Conservation (phyloP, 2,888 invertebrate genomes). For the Gerosis bhagava region DNA sequence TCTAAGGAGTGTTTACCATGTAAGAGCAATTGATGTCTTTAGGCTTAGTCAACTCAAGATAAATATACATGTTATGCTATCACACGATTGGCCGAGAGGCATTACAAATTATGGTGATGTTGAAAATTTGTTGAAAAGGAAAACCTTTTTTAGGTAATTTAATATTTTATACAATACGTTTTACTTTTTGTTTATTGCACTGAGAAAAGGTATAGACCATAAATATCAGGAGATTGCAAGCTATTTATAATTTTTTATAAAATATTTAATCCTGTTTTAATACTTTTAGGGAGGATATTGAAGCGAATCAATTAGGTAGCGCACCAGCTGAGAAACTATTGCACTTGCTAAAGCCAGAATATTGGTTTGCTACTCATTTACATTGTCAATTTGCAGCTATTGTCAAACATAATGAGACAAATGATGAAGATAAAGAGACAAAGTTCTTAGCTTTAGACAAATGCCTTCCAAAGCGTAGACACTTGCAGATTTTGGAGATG, state of each 20-base stretch:
- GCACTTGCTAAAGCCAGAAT: constrained; percentile 89
- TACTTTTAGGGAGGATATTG: constrained; percentile 90
- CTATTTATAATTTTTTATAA: too few species aligned
- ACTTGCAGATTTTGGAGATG: constrained; percentile 92
- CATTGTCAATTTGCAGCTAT: constrained; percentile 97
- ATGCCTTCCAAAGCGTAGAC: constrained; percentile 94
- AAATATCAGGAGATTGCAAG: too few species aligned
- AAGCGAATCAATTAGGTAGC: constrained; percentile 92
- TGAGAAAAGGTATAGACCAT: too few species aligned
- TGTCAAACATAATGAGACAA: constrained; percentile 87
- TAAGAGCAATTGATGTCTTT: constrained; percentile 89
- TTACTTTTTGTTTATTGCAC: too few species aligned
- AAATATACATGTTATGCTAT: constrained; percentile 93
- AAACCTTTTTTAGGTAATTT: constrained; percentile 92
- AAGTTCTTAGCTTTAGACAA: constrained; percentile 98
- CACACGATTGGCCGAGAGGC: constrained; percentile 98
- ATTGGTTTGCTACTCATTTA: constrained; percentile 99
- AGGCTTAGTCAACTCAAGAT: constrained; percentile 90
- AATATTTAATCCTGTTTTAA: too few species aligned
- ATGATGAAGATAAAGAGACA: constrained; percentile 76
- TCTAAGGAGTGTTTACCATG: constrained; percentile 95
- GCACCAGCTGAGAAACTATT: constrained; percentile 92
- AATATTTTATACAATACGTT: too few species aligned
- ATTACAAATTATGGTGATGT: constrained; percentile 93
- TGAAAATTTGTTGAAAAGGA: constrained; percentile 86